Evolutionary conservation across 1,140 invertebrate genomes (phyloP), one percentile per base, ranked within the genome.

Genomic region (Eumaeus atala): DNA sequence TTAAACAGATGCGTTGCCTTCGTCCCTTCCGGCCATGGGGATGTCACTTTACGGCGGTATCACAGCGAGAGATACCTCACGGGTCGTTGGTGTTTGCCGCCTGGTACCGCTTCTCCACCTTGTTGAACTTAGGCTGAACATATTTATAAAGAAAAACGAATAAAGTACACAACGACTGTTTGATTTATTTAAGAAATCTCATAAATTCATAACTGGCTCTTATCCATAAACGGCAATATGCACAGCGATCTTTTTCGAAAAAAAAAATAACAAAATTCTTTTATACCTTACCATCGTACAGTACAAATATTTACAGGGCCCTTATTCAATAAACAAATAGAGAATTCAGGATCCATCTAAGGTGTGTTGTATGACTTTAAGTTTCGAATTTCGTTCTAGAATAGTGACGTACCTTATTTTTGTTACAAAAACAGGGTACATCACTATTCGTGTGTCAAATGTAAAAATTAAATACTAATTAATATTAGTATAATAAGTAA

Each of bases 201-300:
- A 82, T 77, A 77, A 75, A 77, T 69, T 81, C 70, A 76, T 77
- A 68, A 77, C 52, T 79, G 81, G 81, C 82, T 84, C 76, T 82
- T 81, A 84, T 84, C 81, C 81, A 77, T 76, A 75, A 77, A 79
- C 72, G 67, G 76, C 77, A 73, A 62, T 81, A 84, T 84, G 74
- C 77, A 81, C 77, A 84, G 80, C 76, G 64, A 67, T 66, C 64
- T 59, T 59, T 63, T 28, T 28, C 21, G 21, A 28, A 28, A 28
- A 62, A 28, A 28, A 28, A 62, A 58, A 61, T 66, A 70, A 72
- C 57, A 66, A 59, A 68, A 67, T 61, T 28, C 65, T 65, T 67
- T 71, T 57, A 67, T 44, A 59, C 16, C 51, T 67, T 63, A 69
- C 12, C 48, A 55, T 66, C 68, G 63, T 59, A 66, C 56, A 63